phyloP scores from a whole-genome alignment of 2,888 invertebrate species.

The Zaprionus bogoriensis region DNA sequence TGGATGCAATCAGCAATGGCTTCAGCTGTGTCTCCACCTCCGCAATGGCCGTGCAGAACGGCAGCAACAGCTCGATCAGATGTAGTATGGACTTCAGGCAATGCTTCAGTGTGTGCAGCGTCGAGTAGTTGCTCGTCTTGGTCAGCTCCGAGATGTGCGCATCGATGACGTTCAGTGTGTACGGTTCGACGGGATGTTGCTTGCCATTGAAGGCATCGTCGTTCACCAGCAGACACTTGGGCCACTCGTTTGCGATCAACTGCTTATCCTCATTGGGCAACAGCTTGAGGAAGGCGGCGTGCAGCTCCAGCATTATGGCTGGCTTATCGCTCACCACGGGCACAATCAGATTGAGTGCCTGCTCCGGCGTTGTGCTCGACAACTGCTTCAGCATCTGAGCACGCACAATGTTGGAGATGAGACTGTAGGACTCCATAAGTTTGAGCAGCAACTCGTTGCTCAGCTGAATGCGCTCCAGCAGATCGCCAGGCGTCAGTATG shows the following conservation, averaged over 20 bases:
- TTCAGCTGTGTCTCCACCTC: slow-evolving; percentile 76
- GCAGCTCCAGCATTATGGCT: slow-evolving; percentile 79
- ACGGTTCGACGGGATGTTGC: slow-evolving; percentile 81
- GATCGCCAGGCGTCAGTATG: slow-evolving; percentile 35
- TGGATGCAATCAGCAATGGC: slow-evolving; percentile 85
- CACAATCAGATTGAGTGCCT: slow-evolving; percentile 79
- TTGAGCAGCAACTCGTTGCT: slow-evolving; percentile 78
- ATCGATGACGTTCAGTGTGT: slow-evolving; percentile 82
- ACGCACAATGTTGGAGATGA: slow-evolving; percentile 77
- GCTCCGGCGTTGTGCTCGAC: slow-evolving; percentile 75
- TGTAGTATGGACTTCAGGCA: slow-evolving; percentile 80
- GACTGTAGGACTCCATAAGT: slow-evolving; percentile 77
- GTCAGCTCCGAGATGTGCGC: slow-evolving; percentile 81
- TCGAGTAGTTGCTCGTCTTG: slow-evolving; percentile 76
- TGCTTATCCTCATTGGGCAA: slow-evolving; percentile 82
- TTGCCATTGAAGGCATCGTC: slow-evolving; percentile 78
- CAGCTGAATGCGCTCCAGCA: slow-evolving; percentile 66
- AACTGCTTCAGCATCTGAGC: slow-evolving; percentile 80
- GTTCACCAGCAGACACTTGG: slow-evolving; percentile 79
- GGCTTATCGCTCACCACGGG: slow-evolving; percentile 81
- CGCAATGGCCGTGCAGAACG: slow-evolving; percentile 48
- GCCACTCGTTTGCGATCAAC: slow-evolving; percentile 81
- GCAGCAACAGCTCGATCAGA: slow-evolving; percentile 78
- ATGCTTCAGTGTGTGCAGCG: slow-evolving; percentile 81
- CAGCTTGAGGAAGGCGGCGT: slow-evolving; percentile 79